A percentile compares a stretch with the other conserved stretches of the same genome.
Conservation (phyloP, 2,888 invertebrate genomes). For the Shargacucullia verbasci region DNA sequence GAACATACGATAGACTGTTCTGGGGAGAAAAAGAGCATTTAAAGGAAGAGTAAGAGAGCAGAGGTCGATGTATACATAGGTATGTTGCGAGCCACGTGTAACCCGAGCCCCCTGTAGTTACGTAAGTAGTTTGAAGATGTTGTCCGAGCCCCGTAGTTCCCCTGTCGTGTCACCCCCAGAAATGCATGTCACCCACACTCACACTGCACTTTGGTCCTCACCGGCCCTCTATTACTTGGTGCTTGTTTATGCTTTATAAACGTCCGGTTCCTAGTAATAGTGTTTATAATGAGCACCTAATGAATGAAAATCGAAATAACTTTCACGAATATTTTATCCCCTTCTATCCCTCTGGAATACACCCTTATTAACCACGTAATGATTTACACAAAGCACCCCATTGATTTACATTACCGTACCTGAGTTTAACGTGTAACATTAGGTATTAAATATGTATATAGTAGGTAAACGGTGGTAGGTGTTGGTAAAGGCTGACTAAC, state of each 20-base stretch:
- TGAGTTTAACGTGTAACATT: conserved; percentile 46
- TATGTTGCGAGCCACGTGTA: conserved; percentile 59
- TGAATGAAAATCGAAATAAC: conserved; percentile 23
- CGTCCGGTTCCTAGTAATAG: conserved; percentile 31
- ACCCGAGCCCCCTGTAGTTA: conserved; percentile 61
- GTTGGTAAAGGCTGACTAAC: conserved; percentile 77
- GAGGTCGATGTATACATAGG: conserved; percentile 59
- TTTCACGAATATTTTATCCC: conserved; percentile 35
- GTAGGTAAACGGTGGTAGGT: conserved; percentile 57
- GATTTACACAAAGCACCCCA: conserved; percentile 48
- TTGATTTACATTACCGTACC: conserved; percentile 41
- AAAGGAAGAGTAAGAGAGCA: conserved; percentile 46
- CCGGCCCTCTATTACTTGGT: conserved; percentile 46
- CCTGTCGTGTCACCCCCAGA: conserved; percentile 66
- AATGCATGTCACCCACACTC: conserved; percentile 68
- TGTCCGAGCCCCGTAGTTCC: conserved; percentile 76
- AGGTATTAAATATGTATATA: conserved; percentile 43
- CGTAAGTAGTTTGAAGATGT: conserved; percentile 83
- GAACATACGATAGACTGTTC: conserved; percentile 51
- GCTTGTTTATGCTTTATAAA: conserved; percentile 57
- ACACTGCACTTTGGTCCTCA: conserved; percentile 61
- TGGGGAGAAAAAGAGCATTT: conserved; percentile 83
- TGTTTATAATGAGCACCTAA: conserved; percentile 35
- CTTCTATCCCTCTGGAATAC: conserved; percentile 29
- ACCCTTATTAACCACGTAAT: conserved; percentile 41